Percentiles rank a stretch among this genome's conserved stretches.
These are phyloP conservation scores for Drosophila murphyi DNA, from an alignment of 1,140 invertebrate genomes.

Conservation along the genomic window DNA sequence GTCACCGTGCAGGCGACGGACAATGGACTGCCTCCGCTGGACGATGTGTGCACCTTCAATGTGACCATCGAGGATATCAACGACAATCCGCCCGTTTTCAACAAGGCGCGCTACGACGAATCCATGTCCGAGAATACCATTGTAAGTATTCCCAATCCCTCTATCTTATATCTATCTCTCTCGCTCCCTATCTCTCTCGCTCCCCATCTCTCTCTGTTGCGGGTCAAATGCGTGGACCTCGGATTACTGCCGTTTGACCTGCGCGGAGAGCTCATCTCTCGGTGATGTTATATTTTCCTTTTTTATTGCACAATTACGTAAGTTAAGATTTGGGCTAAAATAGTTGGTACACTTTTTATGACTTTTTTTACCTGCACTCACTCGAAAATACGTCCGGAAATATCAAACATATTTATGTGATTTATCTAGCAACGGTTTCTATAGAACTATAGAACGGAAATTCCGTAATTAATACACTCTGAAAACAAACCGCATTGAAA, in stretches of 20 bases:
- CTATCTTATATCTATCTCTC: not conserved
- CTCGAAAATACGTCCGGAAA: no score
- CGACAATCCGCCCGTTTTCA: slow-evolving; percentile 94
- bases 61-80: slow-evolving; percentile 94
- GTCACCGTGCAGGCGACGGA: slow-evolving; percentile 92
- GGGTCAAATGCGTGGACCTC: slow-evolving; percentile 71
- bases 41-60: slow-evolving; percentile 95
- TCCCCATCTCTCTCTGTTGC: slow-evolving; percentile 4
- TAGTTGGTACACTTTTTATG: no score
- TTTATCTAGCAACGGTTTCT: no score
- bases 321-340: no score
- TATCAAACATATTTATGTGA: no score
- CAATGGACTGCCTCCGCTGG: slow-evolving; percentile 92
- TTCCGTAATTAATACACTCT: no score
- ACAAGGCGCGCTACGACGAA: slow-evolving; percentile 89
- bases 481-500: no score
- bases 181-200: not conserved
- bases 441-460: no score
- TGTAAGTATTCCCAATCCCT: slow-evolving; percentile 48
- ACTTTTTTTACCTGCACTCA: no score
- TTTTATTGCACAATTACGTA: no score
- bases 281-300: not conserved
- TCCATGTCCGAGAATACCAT: slow-evolving; percentile 81
- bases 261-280: not conserved
- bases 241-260: slow-evolving; percentile 79